Conservation (phyloP, 2,888 invertebrate species). For the Phragmatobia fuliginosa region DNA sequence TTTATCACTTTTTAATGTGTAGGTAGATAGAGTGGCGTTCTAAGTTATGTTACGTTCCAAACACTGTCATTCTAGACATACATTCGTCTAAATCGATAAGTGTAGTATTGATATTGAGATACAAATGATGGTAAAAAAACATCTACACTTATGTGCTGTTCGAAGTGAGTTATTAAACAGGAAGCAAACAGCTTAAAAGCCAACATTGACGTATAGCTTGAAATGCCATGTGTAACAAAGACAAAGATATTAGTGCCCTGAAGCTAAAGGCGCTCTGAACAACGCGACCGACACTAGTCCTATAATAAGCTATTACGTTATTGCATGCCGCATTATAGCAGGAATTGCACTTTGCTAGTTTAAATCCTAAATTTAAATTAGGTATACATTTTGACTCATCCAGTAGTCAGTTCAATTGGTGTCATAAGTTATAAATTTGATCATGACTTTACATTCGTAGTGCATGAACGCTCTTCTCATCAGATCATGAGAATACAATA, state of each 20-base stretch:
- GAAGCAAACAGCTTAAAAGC: background rate
- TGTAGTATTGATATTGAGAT: background rate
- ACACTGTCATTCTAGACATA: background rate
- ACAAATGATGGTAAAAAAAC: background rate
- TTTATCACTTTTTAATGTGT: no score
- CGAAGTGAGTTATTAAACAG: background rate
- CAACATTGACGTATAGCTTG: background rate
- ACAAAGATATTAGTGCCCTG: background rate
- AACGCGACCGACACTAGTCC: background rate
- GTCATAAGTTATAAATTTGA: background rate
- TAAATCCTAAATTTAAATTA: background rate
- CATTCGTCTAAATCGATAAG: background rate
- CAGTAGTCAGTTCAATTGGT: background rate
- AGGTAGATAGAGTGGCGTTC: background rate
- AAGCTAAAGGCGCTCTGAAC: background rate
- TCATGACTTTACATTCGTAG: background rate
- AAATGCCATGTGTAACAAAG: background rate
- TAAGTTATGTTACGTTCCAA: no score
- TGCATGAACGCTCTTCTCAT: background rate
- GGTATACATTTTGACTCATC: background rate
- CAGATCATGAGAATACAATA: background rate
- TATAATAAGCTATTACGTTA: background rate
- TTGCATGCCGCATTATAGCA: background rate
- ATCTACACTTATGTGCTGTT: background rate
- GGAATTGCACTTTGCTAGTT: background rate